Percentiles rank a stretch among this genome's conserved stretches.
Evolutionary conservation across 2,113 vertebrate genomes (phyloP).

Genomic region (Atlantisia rogersi): DNA sequence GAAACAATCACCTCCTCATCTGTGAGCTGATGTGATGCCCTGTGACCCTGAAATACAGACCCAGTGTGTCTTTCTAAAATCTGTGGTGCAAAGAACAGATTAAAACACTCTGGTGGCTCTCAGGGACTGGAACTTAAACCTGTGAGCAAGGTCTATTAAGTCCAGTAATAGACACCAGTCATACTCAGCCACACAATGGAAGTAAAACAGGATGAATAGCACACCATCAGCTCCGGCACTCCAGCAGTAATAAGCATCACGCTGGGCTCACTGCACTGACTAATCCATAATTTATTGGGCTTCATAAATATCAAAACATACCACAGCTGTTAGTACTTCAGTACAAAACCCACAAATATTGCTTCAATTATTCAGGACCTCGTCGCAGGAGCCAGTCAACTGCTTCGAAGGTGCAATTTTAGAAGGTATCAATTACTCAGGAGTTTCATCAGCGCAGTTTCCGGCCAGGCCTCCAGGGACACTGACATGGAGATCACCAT

Average conservation of each 20-base stretch:
- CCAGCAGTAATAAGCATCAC: slow-evolving; percentile 56
- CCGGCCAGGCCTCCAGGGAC: not conserved
- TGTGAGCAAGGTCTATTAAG: slow-evolving; percentile 56
- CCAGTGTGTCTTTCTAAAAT: not conserved
- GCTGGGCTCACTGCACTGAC: slow-evolving; percentile 33
- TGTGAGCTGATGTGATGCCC: not conserved
- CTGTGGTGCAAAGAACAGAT: slow-evolving; percentile 22
- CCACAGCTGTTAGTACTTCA: slow-evolving; percentile 61
- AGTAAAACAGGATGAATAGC: slow-evolving; percentile 15
- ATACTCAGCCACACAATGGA: slow-evolving; percentile 13
- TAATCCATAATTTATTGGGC: slow-evolving; percentile 65
- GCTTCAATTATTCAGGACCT: slow-evolving; percentile 67
- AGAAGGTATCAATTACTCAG: not conserved
- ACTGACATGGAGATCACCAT: not conserved
- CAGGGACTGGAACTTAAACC: slow-evolving; percentile 31
- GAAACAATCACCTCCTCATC: not conserved
- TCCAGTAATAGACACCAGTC: slow-evolving; percentile 31
- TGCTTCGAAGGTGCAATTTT: slow-evolving; percentile 17
- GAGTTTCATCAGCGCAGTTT: not conserved
- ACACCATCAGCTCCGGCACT: not conserved
- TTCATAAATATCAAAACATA: slow-evolving; percentile 68
- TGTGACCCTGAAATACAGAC: slow-evolving; percentile 14
- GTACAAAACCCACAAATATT: slow-evolving; percentile 48
- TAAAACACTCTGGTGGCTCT: slow-evolving; percentile 12
- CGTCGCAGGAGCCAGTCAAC: not conserved